Evolutionary conservation across 1,140 invertebrate species (phyloP).

Genomic region (Temnothorax curvispinosus): DNA sequence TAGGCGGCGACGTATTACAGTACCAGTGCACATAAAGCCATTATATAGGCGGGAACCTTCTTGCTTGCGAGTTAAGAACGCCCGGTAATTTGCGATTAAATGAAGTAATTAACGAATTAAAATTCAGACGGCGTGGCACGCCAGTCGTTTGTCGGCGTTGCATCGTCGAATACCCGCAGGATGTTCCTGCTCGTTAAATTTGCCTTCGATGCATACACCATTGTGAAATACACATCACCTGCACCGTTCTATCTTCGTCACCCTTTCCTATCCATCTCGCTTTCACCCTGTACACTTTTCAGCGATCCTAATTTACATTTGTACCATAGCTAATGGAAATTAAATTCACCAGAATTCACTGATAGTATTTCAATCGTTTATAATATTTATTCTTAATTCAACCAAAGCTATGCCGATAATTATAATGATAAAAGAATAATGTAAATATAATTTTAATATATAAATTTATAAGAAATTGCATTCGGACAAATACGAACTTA

Average conservation of each 20-base stretch:
- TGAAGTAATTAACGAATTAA: constrained; percentile 80
- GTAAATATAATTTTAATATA: not conserved
- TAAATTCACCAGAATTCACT: not conserved
- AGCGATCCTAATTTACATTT: not conserved
- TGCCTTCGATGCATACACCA: constrained; percentile 26
- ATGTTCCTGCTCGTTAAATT: constrained; percentile 64
- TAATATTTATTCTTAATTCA: not conserved
- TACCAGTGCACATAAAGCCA: constrained; percentile 20
- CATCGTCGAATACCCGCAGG: constrained; percentile 58
- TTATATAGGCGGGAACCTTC: constrained; percentile 60
- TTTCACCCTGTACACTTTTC: not conserved
- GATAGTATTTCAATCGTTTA: not conserved
- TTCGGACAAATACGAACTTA: not conserved
- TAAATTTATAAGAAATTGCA: not conserved
- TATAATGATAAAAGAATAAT: not conserved
- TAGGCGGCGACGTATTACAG: constrained; percentile 26
- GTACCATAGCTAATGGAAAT: not conserved
- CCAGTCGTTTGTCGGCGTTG: constrained; percentile 68
- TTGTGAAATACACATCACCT: not conserved
- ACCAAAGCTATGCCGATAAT: not conserved
- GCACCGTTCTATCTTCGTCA: not conserved
- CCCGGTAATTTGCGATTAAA: constrained; percentile 77
- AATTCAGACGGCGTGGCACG: constrained; percentile 74
- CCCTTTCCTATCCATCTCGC: not conserved
- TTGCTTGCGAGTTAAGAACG: constrained; percentile 67